Conservation (phyloP, 2,113 vertebrate species). For the Eulacestoma nigropectus region DNA sequence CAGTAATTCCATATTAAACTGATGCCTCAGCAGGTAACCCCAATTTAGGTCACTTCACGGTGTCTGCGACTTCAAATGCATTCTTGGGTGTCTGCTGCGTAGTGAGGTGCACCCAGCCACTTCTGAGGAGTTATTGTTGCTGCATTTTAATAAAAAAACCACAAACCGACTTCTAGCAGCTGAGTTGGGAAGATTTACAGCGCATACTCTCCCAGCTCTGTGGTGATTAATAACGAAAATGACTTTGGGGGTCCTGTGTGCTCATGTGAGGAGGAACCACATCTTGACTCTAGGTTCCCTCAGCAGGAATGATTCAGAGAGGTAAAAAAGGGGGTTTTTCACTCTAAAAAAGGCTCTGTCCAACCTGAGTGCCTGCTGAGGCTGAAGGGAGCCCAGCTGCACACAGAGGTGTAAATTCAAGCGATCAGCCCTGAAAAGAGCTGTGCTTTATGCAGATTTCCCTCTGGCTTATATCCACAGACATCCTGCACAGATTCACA, state of each 20-base stretch:
- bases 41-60: conserved; percentile 5
- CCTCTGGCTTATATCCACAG: not conserved
- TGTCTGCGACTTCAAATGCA: conserved; percentile 1
- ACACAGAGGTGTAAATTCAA: not conserved
- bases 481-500: not conserved
- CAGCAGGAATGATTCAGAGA: not conserved
- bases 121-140: not conserved
- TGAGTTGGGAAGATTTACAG: not conserved
- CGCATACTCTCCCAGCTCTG: not conserved
- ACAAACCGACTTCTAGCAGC: not conserved
- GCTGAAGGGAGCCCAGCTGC: not conserved
- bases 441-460: not conserved
- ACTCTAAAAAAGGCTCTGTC: not conserved
- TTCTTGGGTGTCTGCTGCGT: not conserved
- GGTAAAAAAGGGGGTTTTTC: not conserved
- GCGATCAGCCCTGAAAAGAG: not conserved
- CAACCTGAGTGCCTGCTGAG: not conserved
- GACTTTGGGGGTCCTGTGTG: not conserved
- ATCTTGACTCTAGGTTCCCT: not conserved
- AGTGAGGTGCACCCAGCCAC: not conserved
- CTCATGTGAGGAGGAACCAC: not conserved
- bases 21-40: conserved; percentile 8
- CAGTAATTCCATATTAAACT: conserved; percentile 3
- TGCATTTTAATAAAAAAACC: conserved; percentile 29
- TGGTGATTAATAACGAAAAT: not conserved